These are phyloP conservation scores for Petromus typicus DNA, from an alignment of 2,113 vertebrate species.

Conservation along the genomic window DNA sequence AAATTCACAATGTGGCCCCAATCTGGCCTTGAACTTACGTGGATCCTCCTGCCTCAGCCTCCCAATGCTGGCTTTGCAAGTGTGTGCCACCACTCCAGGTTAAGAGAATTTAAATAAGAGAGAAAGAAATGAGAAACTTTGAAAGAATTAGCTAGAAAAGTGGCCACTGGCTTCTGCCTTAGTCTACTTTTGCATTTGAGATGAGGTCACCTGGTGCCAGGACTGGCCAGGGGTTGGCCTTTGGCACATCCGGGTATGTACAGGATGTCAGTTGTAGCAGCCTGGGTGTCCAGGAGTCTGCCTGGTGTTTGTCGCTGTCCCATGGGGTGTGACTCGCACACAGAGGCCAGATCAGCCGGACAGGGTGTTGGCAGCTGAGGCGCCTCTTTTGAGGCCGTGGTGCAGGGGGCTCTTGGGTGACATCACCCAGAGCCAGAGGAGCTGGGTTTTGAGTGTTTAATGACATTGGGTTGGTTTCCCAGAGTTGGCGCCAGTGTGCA, in stretches of 20 bases:
- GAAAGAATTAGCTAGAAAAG: background rate
- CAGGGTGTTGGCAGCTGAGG: background rate
- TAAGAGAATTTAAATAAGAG: background rate
- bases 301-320: background rate
- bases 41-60: background rate
- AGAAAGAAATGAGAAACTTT: background rate
- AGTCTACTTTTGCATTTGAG: background rate
- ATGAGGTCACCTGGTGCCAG: background rate
- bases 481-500: background rate
- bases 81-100: background rate
- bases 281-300: background rate
- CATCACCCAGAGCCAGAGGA: background rate
- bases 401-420: background rate
- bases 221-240: accelerated
- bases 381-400: background rate
- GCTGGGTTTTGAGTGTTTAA: background rate
- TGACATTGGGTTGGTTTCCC: background rate
- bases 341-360: background rate
- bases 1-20: background rate
- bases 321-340: background rate
- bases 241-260: background rate
- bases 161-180: background rate
- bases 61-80: background rate
- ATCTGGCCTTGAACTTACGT: background rate
- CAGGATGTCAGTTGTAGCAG: background rate